Evolutionary conservation across 2,888 invertebrate genomes (phyloP).

Genomic region (Rambutsinella grinnellia): DNA sequence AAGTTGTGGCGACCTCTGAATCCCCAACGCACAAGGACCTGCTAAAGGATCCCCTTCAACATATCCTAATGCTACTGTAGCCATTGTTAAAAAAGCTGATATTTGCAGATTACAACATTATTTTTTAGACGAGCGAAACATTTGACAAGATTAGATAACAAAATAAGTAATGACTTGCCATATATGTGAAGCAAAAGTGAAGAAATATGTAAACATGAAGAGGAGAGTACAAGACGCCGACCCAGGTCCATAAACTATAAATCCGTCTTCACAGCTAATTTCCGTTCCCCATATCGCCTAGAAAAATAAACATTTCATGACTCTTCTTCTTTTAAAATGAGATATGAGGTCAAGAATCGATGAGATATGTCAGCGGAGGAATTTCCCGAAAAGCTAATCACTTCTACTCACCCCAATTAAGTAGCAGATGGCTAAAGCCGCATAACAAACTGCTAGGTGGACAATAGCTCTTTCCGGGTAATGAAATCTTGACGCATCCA

Average conservation of each 20-base stretch:
- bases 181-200: conserved; percentile 72
- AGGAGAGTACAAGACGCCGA: conserved; percentile 84
- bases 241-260: conserved; percentile 62
- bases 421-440: conserved; percentile 94
- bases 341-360: no score
- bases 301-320: conserved; percentile 19
- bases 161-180: conserved; percentile 54
- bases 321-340: no score
- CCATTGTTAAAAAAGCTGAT: conserved; percentile 96
- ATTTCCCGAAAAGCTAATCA: conserved; percentile 36
- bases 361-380: no score
- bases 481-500: conserved; percentile 94
- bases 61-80: conserved; percentile 94
- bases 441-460: conserved; percentile 94
- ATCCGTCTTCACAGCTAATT: conserved; percentile 64
- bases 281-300: conserved; percentile 66
- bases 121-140: no score
- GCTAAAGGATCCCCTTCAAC: conserved; percentile 80
- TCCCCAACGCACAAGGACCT: conserved; percentile 61
- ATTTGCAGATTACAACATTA: no score
- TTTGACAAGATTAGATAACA: neutral
- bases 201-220: conserved; percentile 96
- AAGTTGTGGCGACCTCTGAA: conserved; percentile 60
- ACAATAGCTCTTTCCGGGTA: conserved; percentile 99
- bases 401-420: conserved; percentile 74